Percentiles rank a stretch among this genome's conserved stretches.
Evolutionary conservation across 2,888 invertebrate genomes (phyloP).

Genomic region (Elysia crispata): DNA sequence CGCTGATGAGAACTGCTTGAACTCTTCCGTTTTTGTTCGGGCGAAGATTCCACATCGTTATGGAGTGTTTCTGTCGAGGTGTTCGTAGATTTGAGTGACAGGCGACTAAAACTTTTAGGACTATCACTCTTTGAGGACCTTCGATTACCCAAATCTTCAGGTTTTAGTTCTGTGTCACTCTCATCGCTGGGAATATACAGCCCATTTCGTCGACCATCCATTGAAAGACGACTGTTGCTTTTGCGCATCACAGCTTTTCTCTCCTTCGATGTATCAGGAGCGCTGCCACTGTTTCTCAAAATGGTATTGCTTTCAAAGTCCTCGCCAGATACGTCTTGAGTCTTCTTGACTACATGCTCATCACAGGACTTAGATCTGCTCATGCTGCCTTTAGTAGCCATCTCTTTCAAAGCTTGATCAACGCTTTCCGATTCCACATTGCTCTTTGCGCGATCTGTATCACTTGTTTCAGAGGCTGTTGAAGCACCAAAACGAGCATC

Average conservation of each 20-base stretch:
- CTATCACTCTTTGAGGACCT: slow-evolving; percentile 66
- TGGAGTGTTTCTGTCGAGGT: slow-evolving; percentile 72
- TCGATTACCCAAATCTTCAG: slow-evolving; percentile 57
- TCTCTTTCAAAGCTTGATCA: slow-evolving; percentile 66
- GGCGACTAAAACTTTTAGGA: slow-evolving; percentile 65
- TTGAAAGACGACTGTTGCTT: slow-evolving; percentile 61
- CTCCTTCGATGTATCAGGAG: slow-evolving; percentile 51
- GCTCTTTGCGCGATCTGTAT: slow-evolving; percentile 64
- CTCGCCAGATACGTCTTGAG: slow-evolving; percentile 53
- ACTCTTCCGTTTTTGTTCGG: slow-evolving; percentile 60
- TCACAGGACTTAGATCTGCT: slow-evolving; percentile 72
- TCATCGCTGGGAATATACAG: slow-evolving; percentile 66
- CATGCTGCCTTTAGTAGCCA: slow-evolving; percentile 63
- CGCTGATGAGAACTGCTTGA: slow-evolving; percentile 30
- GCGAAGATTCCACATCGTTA: slow-evolving; percentile 64
- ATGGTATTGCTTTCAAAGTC: slow-evolving; percentile 50
- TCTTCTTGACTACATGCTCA: slow-evolving; percentile 68
- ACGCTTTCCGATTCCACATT: slow-evolving; percentile 69
- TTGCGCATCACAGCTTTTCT: slow-evolving; percentile 55
- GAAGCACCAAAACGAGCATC: slow-evolving; percentile 69
- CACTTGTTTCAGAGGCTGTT: slow-evolving; percentile 56
- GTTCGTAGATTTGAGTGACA: slow-evolving; percentile 69
- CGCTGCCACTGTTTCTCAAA: slow-evolving; percentile 53
- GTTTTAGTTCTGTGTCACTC: slow-evolving; percentile 64
- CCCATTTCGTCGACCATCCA: slow-evolving; percentile 66